phyloP scores from a whole-genome alignment of 2,888 invertebrate genomes.

The Coelopa pilipes region DNA sequence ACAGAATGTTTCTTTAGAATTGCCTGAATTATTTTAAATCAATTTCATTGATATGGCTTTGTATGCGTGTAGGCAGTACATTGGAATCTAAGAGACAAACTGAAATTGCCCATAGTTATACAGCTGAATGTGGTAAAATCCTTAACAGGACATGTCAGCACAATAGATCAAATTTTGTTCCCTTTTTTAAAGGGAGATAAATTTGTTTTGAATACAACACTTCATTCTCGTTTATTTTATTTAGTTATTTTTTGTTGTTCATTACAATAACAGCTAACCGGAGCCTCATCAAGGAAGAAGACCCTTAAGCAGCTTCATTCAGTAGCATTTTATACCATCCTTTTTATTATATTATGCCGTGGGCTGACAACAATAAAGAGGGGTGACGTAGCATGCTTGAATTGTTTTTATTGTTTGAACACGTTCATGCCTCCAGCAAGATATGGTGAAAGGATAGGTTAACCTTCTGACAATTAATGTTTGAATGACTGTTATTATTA shows the following conservation, averaged over 20 bases:
- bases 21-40: conserved; percentile 46
- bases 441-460: conserved; percentile 54
- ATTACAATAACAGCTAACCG: conserved; percentile 57
- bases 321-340: conserved; percentile 50
- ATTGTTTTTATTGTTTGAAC: conserved; percentile 60
- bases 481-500: conserved; percentile 54
- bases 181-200: conserved; percentile 41
- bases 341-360: conserved; percentile 45
- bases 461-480: conserved; percentile 60
- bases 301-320: conserved; percentile 52
- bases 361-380: conserved; percentile 53
- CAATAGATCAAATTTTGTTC: conserved; percentile 48
- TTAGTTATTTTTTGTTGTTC: too few relatives aligned
- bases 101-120: conserved; percentile 32
- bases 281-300: conserved; percentile 42
- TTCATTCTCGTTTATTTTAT: conserved; percentile 37
- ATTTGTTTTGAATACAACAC: conserved; percentile 43
- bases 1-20: conserved; percentile 40
- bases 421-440: conserved; percentile 47
- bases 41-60: conserved; percentile 44
- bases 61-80: conserved; percentile 36
- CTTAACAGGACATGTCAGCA: conserved; percentile 54
- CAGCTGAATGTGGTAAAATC: conserved; percentile 35
- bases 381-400: conserved; percentile 58
- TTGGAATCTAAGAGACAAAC: conserved; percentile 27